phyloP scores from a whole-genome alignment of 2,797 vertebrate species.

The Choloepus didactylus region DNA sequence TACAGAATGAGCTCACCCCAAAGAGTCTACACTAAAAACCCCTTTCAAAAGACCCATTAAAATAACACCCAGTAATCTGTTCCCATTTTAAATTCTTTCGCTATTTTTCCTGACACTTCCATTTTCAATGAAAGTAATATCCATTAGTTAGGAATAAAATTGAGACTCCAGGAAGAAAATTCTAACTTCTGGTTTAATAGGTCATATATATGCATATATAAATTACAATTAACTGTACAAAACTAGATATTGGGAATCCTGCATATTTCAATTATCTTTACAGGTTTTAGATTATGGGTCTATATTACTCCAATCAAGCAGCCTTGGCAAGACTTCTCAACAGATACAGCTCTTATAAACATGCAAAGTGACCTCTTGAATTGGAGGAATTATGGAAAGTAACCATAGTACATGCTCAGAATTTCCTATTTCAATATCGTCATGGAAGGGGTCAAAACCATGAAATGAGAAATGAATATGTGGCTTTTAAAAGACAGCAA shows the following conservation, averaged over 20 bases:
- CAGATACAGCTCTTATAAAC: not conserved
- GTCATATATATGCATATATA: not conserved
- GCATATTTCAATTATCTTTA: not conserved
- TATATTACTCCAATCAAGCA: not conserved
- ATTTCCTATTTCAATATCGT: not conserved
- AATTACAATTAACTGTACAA: not conserved
- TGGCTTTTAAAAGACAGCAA: not conserved
- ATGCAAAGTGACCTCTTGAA: not conserved
- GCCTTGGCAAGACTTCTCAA: not conserved
- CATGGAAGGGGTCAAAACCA: not conserved
- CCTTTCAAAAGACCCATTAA: too few species aligned
- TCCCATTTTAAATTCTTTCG: not conserved
- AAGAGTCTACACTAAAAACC: not conserved
- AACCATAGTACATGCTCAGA: not conserved
- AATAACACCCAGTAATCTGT: too few species aligned
- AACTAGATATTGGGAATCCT: not conserved
- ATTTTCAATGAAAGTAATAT: not conserved
- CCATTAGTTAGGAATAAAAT: not conserved
- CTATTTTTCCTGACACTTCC: not conserved
- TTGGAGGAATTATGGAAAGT: not conserved
- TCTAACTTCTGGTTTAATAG: not conserved
- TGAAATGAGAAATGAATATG: not conserved
- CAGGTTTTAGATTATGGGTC: not conserved
- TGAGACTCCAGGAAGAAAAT: not conserved
- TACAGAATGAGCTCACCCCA: not conserved